A percentile compares a stretch with the other conserved stretches of the same genome.
These are phyloP conservation scores for Fragum whitleyi DNA, from an alignment of 2,888 invertebrate genomes.

Conservation along the genomic window DNA sequence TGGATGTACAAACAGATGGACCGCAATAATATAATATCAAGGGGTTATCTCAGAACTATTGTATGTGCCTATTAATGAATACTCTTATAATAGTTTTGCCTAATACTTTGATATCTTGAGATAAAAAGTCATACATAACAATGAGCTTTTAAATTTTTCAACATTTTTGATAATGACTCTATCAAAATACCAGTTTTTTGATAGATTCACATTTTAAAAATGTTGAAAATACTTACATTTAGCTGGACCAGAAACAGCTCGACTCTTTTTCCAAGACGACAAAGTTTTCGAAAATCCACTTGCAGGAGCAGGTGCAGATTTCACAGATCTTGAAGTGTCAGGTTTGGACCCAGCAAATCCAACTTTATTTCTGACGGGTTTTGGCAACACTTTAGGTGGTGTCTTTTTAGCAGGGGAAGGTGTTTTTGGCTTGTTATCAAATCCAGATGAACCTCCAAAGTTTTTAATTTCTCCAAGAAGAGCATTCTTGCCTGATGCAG, in stretches of 20 bases:
- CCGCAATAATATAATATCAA: no score
- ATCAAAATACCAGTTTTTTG: no score
- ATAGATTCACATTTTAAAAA: no score
- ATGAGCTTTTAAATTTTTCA: no score
- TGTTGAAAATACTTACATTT: conserved; percentile 57
- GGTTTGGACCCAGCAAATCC: conserved; percentile 29
- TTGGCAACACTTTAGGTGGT: conserved; percentile 56
- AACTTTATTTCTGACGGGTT: conserved; percentile 43
- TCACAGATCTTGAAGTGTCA: background rate
- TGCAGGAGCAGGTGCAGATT: conserved; percentile 10
- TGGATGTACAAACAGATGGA: no score
- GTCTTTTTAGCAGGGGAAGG: conserved; percentile 46
- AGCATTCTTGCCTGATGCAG: conserved; percentile 19
- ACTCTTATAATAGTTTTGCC: no score
- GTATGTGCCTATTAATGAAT: no score
- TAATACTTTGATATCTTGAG: no score
- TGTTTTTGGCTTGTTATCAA: conserved; percentile 31
- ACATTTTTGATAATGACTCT: no score
- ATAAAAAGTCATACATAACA: no score
- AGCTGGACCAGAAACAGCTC: conserved; percentile 50
- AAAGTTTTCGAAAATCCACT: conserved; percentile 68
- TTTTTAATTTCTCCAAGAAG: conserved; percentile 56
- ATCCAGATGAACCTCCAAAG: conserved; percentile 58
- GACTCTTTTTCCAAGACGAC: conserved; percentile 73
- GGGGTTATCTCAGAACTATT: no score